Conservation (phyloP, 2,113 vertebrate genomes). For the Labeo catla region DNA sequence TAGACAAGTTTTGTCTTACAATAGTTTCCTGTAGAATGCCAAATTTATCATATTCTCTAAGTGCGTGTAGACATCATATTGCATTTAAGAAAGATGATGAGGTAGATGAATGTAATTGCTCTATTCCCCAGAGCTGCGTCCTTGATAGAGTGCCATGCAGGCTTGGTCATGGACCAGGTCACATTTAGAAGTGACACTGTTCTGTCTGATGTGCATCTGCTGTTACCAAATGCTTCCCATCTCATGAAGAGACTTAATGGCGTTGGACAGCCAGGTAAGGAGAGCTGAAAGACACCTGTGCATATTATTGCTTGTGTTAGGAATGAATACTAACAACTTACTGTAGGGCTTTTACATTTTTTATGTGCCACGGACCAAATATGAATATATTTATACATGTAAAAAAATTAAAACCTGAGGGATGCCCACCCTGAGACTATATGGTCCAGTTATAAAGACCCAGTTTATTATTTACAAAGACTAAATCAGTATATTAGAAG, state of each 20-base stretch:
- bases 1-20: not conserved
- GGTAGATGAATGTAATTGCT: not conserved
- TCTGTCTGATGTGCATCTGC: conserved; percentile 86
- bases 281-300: too few species aligned
- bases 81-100: not conserved
- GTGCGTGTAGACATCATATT: not conserved
- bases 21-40: not conserved
- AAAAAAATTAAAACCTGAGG: too few species aligned
- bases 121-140: not conserved
- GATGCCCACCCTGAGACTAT: not conserved
- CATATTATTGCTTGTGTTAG: not conserved
- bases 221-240: conserved; percentile 76
- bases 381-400: not conserved
- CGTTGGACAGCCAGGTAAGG: conserved; percentile 83
- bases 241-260: conserved; percentile 85
- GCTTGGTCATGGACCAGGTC: conserved; percentile 77
- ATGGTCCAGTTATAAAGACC: too few species aligned
- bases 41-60: not conserved
- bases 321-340: not conserved
- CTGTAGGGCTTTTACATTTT: not conserved
- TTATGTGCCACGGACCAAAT: not conserved
- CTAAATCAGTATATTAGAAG: not conserved
- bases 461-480: not conserved
- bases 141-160: conserved; percentile 49
- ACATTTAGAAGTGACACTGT: conserved; percentile 82